Evolutionary conservation across 2,888 invertebrate species (phyloP).

Genomic region (Chloromyia formosa): DNA sequence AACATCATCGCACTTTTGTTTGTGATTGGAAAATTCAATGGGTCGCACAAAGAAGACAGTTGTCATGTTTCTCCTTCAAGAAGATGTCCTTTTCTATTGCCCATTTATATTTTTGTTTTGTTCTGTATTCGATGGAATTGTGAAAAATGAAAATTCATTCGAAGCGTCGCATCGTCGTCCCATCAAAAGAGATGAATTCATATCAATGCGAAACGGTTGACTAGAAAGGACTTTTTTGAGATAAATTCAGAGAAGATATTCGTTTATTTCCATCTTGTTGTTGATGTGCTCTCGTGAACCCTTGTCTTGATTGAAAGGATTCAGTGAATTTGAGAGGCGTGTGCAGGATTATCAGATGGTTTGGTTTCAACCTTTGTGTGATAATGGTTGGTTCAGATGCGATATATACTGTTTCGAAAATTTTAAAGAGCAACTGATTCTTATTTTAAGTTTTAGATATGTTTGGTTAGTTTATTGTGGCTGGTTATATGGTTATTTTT

Average conservation of each 20-base stretch:
- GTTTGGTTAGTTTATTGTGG: no score
- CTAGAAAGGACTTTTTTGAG: constrained; percentile 10
- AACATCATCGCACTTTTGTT: constrained; percentile 37
- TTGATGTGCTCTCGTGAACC: not conserved
- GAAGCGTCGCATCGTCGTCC: not conserved
- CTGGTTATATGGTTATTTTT: no score
- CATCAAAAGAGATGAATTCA: constrained; percentile 11
- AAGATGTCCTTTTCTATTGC: constrained; percentile 15
- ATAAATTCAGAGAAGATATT: constrained; percentile 16
- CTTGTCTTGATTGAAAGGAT: constrained; percentile 9
- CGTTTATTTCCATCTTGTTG: not conserved
- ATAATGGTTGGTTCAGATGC: no score
- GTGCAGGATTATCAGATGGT: not conserved
- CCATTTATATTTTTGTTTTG: no score
- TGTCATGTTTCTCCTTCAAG: constrained; percentile 29
- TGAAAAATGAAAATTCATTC: constrained; percentile 8
- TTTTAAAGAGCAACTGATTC: no score
- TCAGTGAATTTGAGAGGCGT: constrained; percentile 17
- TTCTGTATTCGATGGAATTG: no score
- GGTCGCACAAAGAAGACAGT: constrained; percentile 2
- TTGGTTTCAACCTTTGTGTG: no score
- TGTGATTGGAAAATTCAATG: constrained; percentile 8
- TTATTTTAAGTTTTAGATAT: no score
- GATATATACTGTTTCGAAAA: no score
- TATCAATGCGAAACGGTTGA: constrained; percentile 5